Conservation (phyloP, 2,797 vertebrate species). For the Steatocranus sp. region DNA sequence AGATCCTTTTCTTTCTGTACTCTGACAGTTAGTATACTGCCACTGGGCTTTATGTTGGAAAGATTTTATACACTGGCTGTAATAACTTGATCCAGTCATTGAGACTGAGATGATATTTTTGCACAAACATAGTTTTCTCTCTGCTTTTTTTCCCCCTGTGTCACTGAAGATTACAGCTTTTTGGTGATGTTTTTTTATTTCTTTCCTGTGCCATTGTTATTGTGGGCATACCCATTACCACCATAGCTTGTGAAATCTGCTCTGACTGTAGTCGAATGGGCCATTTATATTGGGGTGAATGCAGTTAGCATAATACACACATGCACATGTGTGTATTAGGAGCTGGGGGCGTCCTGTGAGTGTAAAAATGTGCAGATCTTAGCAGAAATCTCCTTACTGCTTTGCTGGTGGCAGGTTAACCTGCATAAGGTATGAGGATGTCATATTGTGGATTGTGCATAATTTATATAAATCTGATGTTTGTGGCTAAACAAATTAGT, state of each 20-base stretch:
- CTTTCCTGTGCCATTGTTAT: constrained; percentile 14
- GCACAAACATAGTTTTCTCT: constrained; percentile 34
- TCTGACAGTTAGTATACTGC: constrained; percentile 49
- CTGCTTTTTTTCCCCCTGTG: background rate
- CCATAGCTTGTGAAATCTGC: constrained; percentile 17
- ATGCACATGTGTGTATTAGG: background rate
- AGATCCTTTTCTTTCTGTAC: constrained; percentile 54
- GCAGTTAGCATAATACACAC: background rate
- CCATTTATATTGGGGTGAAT: too few relatives aligned
- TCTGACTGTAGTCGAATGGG: background rate
- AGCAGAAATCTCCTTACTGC: constrained; percentile 39
- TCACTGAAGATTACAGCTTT: constrained; percentile 2
- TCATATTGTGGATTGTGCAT: background rate
- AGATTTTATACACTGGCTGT: constrained; percentile 35
- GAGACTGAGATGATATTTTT: constrained; percentile 33
- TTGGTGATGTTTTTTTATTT: background rate
- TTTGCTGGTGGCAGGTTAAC: constrained; percentile 37
- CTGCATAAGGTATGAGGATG: constrained; percentile 9
- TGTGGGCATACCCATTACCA: constrained; percentile 11
- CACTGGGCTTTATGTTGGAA: constrained; percentile 52
- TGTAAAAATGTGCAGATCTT: constrained; percentile 60
- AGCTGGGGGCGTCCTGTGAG: background rate
- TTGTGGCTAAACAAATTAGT: constrained; percentile 17
- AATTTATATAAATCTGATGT: constrained; percentile 28
- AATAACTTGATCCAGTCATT: constrained; percentile 48